These are phyloP conservation scores for Helicoverpa armigera DNA, from an alignment of 1,140 invertebrate species.

Conservation along the genomic window DNA sequence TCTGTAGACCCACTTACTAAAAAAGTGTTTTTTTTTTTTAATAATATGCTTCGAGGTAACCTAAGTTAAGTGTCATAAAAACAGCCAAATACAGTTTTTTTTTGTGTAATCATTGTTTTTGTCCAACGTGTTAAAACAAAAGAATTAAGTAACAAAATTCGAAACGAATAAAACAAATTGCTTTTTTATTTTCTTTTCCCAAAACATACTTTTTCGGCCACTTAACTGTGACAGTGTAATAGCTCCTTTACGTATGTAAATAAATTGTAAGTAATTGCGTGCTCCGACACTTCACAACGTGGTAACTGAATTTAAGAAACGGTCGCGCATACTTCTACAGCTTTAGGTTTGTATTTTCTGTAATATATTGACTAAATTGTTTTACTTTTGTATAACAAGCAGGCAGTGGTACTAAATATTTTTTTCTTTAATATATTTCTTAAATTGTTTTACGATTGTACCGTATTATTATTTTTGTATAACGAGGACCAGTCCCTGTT, in stretches of 20 bases:
- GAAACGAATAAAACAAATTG: background rate
- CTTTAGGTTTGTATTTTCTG: background rate
- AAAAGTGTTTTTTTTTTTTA: too few species aligned
- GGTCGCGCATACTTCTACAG: background rate
- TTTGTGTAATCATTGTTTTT: too few species aligned
- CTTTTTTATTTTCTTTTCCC: background rate
- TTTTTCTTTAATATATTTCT: background rate
- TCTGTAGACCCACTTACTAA: too few species aligned
- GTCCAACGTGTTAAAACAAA: too few species aligned
- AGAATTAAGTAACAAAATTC: background rate
- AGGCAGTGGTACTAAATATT: background rate
- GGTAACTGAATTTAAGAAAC: constrained; percentile 33
- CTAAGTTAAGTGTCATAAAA: too few species aligned
- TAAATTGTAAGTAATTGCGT: constrained; percentile 63
- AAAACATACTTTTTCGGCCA: background rate
- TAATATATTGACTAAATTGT: constrained; percentile 41
- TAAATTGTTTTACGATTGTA: too few species aligned
- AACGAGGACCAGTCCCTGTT: too few species aligned
- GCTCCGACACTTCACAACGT: constrained; percentile 22
- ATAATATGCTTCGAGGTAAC: too few species aligned
- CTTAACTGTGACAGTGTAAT: constrained; percentile 4
- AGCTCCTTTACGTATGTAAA: constrained; percentile 48
- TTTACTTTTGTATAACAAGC: background rate
- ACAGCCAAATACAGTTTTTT: too few species aligned
- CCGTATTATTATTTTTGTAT: too few species aligned